These are phyloP conservation scores for Notoglanidium macrostoma DNA, from an alignment of 2,797 vertebrate species.

Conservation along the genomic window DNA sequence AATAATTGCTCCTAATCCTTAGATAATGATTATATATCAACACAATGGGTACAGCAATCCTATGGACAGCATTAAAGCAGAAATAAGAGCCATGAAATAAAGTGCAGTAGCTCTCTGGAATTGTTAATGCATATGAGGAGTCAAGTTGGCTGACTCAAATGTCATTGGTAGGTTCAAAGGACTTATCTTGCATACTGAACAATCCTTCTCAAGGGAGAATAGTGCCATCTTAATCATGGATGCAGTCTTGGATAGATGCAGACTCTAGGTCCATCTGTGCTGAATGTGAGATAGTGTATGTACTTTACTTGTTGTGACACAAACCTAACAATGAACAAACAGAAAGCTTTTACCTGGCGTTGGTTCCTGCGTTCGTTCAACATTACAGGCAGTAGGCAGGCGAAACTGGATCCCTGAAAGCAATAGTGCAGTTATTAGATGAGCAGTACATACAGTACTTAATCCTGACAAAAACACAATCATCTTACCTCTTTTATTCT, in stretches of 20 bases:
- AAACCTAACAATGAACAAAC: background rate
- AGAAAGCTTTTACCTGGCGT: constrained; percentile 73
- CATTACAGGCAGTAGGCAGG: constrained; percentile 79
- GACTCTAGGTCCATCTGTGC: too few relatives aligned
- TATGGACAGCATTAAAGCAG: background rate
- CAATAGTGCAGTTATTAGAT: constrained; percentile 70
- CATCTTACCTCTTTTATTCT: constrained; percentile 2
- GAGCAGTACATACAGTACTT: constrained; percentile 9
- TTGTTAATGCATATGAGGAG: background rate
- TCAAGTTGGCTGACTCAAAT: background rate
- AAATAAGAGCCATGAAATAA: background rate
- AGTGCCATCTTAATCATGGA: constrained; percentile 9
- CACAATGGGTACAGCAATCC: background rate
- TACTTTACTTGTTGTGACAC: background rate
- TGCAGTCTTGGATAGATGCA: background rate
- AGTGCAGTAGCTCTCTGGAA: background rate
- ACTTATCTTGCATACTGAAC: background rate
- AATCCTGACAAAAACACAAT: constrained; percentile 11
- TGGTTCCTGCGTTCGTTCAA: constrained; percentile 75
- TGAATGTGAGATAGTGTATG: background rate
- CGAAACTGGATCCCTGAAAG: constrained; percentile 85
- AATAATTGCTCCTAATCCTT: background rate
- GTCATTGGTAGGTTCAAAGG: background rate
- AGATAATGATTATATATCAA: background rate
- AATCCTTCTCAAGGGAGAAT: background rate